These are phyloP conservation scores for Gymnarchus niloticus DNA, from an alignment of 2,113 vertebrate species.

Conservation along the genomic window DNA sequence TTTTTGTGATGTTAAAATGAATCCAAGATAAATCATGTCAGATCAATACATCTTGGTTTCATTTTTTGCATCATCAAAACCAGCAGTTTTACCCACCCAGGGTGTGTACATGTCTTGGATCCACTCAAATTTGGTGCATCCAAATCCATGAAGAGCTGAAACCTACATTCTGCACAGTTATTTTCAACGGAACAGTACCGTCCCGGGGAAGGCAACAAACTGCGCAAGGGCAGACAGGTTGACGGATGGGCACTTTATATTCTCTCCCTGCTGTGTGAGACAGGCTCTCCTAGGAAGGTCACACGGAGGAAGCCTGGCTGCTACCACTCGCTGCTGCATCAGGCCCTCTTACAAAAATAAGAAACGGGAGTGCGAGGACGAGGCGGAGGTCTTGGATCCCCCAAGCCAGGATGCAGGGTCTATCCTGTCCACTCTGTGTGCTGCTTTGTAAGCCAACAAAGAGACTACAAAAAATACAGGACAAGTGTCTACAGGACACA, in stretches of 20 bases:
- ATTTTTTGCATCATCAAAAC: no score
- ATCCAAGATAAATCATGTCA: no score
- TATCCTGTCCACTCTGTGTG: neutral
- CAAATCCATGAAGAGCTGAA: no score
- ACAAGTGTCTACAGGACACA: neutral
- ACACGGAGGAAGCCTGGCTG: neutral
- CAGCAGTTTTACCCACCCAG: neutral
- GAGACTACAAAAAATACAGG: neutral
- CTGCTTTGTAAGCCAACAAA: neutral
- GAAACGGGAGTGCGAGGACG: neutral
- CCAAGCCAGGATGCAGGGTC: neutral
- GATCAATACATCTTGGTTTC: no score
- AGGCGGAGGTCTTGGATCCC: neutral
- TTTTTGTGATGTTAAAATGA: no score
- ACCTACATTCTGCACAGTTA: neutral
- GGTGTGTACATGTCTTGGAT: neutral
- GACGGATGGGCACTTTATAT: neutral
- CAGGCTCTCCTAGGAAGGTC: constrained; percentile 4
- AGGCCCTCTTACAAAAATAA: constrained; percentile 2
- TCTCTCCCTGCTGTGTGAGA: neutral
- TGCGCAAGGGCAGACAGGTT: neutral
- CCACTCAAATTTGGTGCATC: no score
- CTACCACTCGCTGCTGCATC: neutral
- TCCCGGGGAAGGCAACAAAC: neutral
- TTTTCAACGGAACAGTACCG: no score